Conservation (phyloP, 2,888 invertebrate genomes). For the Falcaria lacertinaria region DNA sequence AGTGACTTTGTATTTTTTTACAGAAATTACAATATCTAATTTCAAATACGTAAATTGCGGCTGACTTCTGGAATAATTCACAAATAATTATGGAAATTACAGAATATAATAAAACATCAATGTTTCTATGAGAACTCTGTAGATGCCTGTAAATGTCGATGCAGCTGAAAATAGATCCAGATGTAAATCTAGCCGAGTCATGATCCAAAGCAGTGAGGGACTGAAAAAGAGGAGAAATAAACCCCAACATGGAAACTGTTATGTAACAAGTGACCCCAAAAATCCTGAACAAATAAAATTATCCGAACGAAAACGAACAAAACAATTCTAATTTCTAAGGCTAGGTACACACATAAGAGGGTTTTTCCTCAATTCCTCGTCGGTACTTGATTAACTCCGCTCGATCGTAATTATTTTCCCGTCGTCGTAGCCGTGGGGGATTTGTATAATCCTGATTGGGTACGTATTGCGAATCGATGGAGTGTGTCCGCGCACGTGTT, state of each 20-base stretch:
- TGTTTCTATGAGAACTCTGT: too few species aligned
- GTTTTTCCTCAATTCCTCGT: constrained; percentile 60
- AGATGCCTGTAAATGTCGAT: too few species aligned
- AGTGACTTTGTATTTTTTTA: too few species aligned
- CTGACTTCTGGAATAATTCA: too few species aligned
- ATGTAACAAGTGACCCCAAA: background rate
- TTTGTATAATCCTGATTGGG: constrained; percentile 78
- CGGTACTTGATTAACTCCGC: constrained; percentile 67
- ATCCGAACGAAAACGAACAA: constrained; percentile 1
- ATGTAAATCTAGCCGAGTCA: too few species aligned
- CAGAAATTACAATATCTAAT: too few species aligned
- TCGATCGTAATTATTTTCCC: constrained; percentile 71
- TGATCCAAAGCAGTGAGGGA: too few species aligned
- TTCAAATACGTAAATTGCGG: too few species aligned
- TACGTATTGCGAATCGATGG: constrained; percentile 74
- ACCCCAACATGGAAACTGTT: background rate
- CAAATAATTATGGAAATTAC: too few species aligned
- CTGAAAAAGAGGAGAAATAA: too few species aligned
- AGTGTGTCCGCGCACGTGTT: constrained; percentile 71
- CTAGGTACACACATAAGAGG: constrained; percentile 36
- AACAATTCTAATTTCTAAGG: constrained; percentile 11
- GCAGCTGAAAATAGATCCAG: too few species aligned
- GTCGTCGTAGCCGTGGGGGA: constrained; percentile 57
- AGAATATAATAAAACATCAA: too few species aligned
- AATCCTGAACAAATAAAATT: constrained; percentile 10